Conservation (phyloP, 1,140 invertebrate species). For the Philopotamus ludificatus region DNA sequence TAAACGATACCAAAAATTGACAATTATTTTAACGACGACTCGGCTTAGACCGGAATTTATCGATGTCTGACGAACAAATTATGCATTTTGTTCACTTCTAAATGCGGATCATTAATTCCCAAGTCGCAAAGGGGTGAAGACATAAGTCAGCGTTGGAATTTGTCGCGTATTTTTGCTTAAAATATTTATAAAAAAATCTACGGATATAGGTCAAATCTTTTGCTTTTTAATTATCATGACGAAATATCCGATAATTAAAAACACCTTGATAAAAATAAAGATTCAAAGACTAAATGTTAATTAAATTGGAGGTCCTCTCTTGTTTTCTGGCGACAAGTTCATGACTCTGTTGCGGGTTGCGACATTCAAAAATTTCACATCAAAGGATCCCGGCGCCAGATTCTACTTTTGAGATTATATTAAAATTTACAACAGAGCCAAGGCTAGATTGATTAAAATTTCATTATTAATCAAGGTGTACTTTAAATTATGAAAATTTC, state of each 20-base stretch:
- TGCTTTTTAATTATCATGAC: too few species aligned
- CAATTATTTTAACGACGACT: conserved; percentile 13
- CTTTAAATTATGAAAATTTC: too few species aligned
- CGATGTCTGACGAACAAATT: conserved; percentile 1
- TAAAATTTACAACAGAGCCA: background rate
- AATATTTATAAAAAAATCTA: too few species aligned
- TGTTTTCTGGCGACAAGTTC: background rate
- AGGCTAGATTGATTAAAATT: background rate
- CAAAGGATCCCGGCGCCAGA: background rate
- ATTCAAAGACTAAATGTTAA: background rate
- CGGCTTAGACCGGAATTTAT: conserved; percentile 1
- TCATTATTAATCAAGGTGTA: background rate
- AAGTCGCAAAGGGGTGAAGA: background rate
- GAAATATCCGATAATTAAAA: background rate
- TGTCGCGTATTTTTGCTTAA: too few species aligned
- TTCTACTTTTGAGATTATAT: background rate
- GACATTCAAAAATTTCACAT: background rate
- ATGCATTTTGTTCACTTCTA: background rate
- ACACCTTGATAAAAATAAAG: background rate
- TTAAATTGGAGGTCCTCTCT: background rate
- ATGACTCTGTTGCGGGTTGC: background rate
- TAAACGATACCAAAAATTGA: too few species aligned
- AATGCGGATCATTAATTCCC: conserved; percentile 8
- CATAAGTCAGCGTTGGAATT: background rate
- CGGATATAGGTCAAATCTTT: too few species aligned